Conservation (phyloP, 2,888 invertebrate species). For the Volucella bombylans region DNA sequence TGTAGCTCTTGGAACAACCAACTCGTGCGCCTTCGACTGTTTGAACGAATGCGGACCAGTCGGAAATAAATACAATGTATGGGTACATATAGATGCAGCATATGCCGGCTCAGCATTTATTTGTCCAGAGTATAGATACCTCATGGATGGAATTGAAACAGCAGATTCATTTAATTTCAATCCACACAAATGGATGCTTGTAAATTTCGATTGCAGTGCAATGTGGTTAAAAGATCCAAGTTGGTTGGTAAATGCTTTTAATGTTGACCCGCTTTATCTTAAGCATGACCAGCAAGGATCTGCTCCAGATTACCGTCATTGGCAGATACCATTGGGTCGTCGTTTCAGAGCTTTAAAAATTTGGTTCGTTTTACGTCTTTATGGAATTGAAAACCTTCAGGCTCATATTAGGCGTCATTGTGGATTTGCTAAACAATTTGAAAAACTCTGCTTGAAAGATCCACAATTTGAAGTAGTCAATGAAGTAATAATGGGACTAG, state of each 20-base stretch:
- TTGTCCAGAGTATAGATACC: conserved; percentile 96
- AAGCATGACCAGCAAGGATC: conserved; percentile 96
- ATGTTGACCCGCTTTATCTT: conserved; percentile 97
- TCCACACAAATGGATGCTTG: conserved; percentile 99
- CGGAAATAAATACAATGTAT: conserved; percentile 89
- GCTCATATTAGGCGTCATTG: conserved; percentile 93
- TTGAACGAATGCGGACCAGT: conserved; percentile 95
- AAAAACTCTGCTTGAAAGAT: conserved; percentile 88
- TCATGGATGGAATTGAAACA: conserved; percentile 93
- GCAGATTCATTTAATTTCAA: conserved; percentile 99
- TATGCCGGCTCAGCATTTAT: conserved; percentile 98
- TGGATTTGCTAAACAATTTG: conserved; percentile 93
- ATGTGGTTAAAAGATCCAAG: conserved; percentile 97
- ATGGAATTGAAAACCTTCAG: conserved; percentile 94
- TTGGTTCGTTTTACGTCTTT: conserved; percentile 96
- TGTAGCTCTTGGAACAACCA: conserved; percentile 96
- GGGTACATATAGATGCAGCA: conserved; percentile 98
- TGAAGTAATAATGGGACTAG: conserved; percentile 96
- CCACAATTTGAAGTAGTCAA: conserved; percentile 93
- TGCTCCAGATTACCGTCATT: conserved; percentile 97
- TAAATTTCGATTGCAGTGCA: conserved; percentile 99
- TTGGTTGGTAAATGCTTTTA: conserved; percentile 96
- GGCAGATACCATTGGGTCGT: conserved; percentile 97
- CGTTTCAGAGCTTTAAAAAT: conserved; percentile 95
- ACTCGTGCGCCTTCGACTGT: conserved; percentile 96